These are phyloP conservation scores for Triplophysa yarkandensis DNA, from an alignment of 2,797 vertebrate species.

Conservation along the genomic window DNA sequence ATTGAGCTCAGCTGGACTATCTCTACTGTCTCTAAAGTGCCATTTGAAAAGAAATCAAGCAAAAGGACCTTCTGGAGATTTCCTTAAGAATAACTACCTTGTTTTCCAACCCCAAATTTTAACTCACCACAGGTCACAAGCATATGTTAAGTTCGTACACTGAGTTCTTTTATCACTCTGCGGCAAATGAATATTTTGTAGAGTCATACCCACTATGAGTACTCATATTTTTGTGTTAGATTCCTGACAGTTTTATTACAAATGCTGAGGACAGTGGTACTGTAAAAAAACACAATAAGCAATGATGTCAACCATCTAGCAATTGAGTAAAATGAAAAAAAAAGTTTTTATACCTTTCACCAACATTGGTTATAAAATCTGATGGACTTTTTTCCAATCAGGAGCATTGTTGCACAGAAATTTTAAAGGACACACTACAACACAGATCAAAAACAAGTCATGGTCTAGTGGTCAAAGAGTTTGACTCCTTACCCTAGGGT, in stretches of 20 bases:
- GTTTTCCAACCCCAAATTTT: conserved; percentile 24
- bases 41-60: conserved; percentile 43
- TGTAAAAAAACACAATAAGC: not conserved
- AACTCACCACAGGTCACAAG: conserved; percentile 6
- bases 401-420: too few species aligned
- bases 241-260: not conserved
- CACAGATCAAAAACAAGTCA: too few species aligned
- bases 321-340: not conserved
- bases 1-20: conserved; percentile 48
- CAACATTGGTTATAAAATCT: not conserved
- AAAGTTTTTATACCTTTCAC: not conserved
- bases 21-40: conserved; percentile 36
- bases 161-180: not conserved
- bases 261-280: not conserved
- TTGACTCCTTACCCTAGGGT: too few species aligned
- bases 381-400: not conserved
- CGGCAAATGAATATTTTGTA: not conserved
- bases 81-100: conserved; percentile 49
- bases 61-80: conserved; percentile 51
- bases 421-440: too few species aligned
- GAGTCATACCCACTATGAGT: not conserved
- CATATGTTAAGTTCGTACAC: not conserved
- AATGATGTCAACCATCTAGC: not conserved
- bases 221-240: not conserved
- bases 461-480: too few species aligned